Conservation (phyloP, 2,888 invertebrate species). For the Matsumyia berberina region DNA sequence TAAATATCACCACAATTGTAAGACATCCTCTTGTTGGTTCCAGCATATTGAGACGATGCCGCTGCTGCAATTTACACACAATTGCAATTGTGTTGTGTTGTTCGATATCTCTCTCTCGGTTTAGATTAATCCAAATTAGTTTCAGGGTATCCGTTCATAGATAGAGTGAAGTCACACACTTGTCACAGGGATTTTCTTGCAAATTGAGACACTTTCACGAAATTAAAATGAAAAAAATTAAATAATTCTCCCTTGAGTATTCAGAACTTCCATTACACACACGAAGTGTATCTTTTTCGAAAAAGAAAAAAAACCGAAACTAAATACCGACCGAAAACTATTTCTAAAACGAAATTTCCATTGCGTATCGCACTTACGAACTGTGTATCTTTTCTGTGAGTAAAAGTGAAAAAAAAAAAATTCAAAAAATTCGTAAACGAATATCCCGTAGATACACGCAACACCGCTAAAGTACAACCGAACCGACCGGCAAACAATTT, state of each 20-base stretch:
- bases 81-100: conserved; percentile 52
- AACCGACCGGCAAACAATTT: conserved; percentile 74
- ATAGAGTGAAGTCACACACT: conserved; percentile 56
- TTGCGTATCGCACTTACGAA: conserved; percentile 61
- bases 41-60: conserved; percentile 59
- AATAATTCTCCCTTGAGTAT: conserved; percentile 14
- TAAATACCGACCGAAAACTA: conserved; percentile 14
- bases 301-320: conserved; percentile 11
- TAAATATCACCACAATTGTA: conserved; percentile 57
- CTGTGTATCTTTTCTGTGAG: conserved; percentile 15
- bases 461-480: conserved; percentile 35
- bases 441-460: conserved; percentile 37
- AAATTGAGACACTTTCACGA: conserved; percentile 21
- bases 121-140: conserved; percentile 62
- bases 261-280: conserved; percentile 42
- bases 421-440: conserved; percentile 47
- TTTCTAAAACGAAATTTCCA: conserved; percentile 47
- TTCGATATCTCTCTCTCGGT: conserved; percentile 21
- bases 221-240: background rate
- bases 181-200: conserved; percentile 19
- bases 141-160: conserved; percentile 58
- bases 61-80: conserved; percentile 58
- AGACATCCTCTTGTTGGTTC: conserved; percentile 58
- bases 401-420: conserved; percentile 10
- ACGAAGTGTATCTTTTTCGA: conserved; percentile 29